Conservation (phyloP, 2,888 invertebrate species). For the Melipona bicolor region DNA sequence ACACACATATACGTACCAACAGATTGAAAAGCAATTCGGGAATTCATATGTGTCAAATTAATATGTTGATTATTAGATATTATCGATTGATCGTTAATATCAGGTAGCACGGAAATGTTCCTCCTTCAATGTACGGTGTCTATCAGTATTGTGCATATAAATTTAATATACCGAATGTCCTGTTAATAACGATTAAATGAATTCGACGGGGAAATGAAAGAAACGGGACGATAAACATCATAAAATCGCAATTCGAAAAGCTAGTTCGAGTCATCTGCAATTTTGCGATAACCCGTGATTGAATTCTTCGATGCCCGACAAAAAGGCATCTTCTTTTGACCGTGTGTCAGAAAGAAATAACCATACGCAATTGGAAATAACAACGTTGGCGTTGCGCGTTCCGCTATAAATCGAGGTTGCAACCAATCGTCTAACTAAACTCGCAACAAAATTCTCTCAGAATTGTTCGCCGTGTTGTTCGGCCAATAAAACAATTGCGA, state of each 20-base stretch:
- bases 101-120: neutral
- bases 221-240: neutral
- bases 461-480: neutral
- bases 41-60: neutral
- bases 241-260: too few species aligned
- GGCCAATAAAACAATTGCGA: constrained; percentile 1
- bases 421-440: neutral
- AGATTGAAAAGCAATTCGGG: too few species aligned
- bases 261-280: neutral
- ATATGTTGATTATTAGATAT: neutral
- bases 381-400: neutral
- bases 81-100: constrained; percentile 16
- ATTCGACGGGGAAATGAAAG: neutral
- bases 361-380: neutral
- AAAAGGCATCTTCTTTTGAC: neutral
- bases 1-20: too few species aligned
- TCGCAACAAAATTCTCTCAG: constrained; percentile 1
- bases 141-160: too few species aligned
- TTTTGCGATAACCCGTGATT: neutral
- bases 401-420: neutral
- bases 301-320: neutral
- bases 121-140: neutral
- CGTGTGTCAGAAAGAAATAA: neutral
- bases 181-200: neutral
- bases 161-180: neutral